Percentiles rank a stretch among this genome's conserved stretches.
These are phyloP conservation scores for Hyppa rectilinea DNA, from an alignment of 2,888 invertebrate species.

Conservation along the genomic window DNA sequence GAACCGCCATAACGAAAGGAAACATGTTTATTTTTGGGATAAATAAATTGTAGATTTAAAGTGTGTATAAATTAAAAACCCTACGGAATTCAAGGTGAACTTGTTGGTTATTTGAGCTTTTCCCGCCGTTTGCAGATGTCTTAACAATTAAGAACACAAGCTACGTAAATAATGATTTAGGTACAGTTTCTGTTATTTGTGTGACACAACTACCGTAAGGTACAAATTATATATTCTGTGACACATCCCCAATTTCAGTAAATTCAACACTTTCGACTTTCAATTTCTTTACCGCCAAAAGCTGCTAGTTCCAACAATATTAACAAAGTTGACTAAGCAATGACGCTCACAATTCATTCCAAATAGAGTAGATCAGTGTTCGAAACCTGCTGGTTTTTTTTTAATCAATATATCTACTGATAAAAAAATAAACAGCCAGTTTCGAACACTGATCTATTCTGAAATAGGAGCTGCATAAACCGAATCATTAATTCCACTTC, in stretches of 20 bases:
- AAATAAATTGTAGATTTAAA: neutral
- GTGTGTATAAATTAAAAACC: too few species aligned
- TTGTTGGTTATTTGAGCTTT: neutral
- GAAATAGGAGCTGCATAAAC: slow-evolving; percentile 52
- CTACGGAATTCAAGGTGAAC: neutral
- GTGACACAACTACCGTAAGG: neutral
- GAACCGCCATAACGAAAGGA: slow-evolving; percentile 47
- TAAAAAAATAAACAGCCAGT: slow-evolving; percentile 8
- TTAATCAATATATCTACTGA: too few species aligned
- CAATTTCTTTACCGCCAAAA: neutral
- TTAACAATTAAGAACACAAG: too few species aligned
- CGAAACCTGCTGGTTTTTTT: too few species aligned
- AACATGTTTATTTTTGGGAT: neutral
- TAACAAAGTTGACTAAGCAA: neutral
- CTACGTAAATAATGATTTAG: too few species aligned
- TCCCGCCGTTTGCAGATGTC: neutral
- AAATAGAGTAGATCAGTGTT: too few species aligned
- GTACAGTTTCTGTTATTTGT: neutral
- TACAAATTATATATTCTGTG: too few species aligned
- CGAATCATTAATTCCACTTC: slow-evolving; percentile 52
- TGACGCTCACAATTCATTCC: neutral
- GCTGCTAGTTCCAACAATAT: neutral
- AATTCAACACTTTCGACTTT: neutral
- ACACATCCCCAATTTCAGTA: neutral
- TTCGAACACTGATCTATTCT: slow-evolving; percentile 22